These are phyloP conservation scores for Osmerus mordax DNA, from an alignment of 2,113 vertebrate genomes.

Conservation along the genomic window DNA sequence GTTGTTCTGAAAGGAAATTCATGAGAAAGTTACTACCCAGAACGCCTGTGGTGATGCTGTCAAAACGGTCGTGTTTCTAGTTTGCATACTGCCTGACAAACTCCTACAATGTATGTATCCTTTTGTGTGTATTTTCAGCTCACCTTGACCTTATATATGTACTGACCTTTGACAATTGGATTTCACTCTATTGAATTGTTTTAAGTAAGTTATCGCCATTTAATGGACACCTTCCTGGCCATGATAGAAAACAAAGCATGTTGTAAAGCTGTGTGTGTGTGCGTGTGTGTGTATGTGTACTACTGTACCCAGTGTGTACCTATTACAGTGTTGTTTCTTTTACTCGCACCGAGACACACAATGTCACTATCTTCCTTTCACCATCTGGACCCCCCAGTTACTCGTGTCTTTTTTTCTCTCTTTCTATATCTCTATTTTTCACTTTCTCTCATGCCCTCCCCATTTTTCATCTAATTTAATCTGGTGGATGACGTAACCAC, in stretches of 20 bases:
- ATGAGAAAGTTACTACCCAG: no score
- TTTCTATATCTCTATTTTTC: constrained; percentile 5
- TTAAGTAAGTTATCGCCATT: constrained; percentile 1
- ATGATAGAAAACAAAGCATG: no score
- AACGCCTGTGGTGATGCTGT: no score
- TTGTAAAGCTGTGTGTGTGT: background rate
- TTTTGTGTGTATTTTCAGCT: background rate
- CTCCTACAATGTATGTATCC: background rate
- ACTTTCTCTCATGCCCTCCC: background rate
- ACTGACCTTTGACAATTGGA: constrained; percentile 35
- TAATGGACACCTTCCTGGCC: background rate
- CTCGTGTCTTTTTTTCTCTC: background rate
- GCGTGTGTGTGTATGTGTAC: constrained; percentile 14
- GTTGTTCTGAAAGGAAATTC: no score
- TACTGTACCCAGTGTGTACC: background rate
- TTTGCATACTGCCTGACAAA: no score
- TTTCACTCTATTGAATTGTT: constrained; percentile 30
- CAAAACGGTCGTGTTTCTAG: no score
- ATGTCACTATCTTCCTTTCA: background rate
- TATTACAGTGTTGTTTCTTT: background rate
- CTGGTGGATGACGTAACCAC: constrained; percentile 27
- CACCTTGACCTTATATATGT: background rate
- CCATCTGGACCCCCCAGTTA: background rate
- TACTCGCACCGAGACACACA: background rate
- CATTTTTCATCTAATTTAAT: constrained; percentile 34